Evolutionary conservation across 2,888 invertebrate genomes (phyloP).

Genomic region (Allophyes oxyacanthae): DNA sequence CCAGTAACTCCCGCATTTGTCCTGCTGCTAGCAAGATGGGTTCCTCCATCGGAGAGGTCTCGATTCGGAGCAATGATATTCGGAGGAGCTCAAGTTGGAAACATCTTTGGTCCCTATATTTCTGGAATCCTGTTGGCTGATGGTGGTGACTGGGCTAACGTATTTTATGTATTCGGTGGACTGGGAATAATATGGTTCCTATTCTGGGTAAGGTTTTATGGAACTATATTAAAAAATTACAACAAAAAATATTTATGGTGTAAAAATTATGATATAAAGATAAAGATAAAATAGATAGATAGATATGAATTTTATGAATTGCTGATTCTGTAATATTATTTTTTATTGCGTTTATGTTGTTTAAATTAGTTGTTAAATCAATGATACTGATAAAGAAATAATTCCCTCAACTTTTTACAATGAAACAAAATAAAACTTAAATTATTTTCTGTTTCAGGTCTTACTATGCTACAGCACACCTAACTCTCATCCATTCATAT

Average conservation of each 20-base stretch:
- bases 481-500: conserved; percentile 86
- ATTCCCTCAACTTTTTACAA: too few species aligned
- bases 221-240: neutral
- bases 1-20: conserved; percentile 90
- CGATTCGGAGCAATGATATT: conserved; percentile 90
- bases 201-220: conserved; percentile 78
- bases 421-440: too few species aligned
- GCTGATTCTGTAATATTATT: too few species aligned
- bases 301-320: too few species aligned
- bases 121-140: conserved; percentile 82
- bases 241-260: conserved; percentile 18
- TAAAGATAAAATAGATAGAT: too few species aligned
- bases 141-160: conserved; percentile 87
- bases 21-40: conserved; percentile 89
- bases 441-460: conserved; percentile 60
- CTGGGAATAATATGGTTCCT: conserved; percentile 87
- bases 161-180: conserved; percentile 89
- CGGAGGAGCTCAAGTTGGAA: conserved; percentile 89
- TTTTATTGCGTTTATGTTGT: too few species aligned
- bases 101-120: conserved; percentile 85
- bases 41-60: conserved; percentile 88
- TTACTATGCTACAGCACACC: conserved; percentile 86
- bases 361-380: too few species aligned
- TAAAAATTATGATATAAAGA: conserved; percentile 18
- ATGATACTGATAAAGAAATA: too few species aligned